A percentile compares a stretch with the other conserved stretches of the same genome.
Conservation (phyloP, 2,113 vertebrate genomes). For the Cervus canadensis region DNA sequence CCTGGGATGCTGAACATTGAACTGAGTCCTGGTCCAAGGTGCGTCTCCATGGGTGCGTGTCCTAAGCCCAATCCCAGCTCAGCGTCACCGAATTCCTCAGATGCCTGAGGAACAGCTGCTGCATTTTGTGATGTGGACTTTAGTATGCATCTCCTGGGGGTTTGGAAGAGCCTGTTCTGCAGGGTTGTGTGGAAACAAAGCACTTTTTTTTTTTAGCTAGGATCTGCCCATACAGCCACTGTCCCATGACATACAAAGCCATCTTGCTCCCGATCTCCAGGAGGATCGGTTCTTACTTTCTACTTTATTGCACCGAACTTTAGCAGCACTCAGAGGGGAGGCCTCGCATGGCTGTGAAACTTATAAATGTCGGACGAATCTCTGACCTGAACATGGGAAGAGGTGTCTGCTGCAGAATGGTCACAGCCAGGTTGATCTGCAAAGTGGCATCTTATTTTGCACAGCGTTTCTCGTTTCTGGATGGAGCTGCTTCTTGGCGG, state of each 20-base stretch:
- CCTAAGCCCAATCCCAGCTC: neutral
- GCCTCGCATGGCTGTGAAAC: rapidly evolving
- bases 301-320: neutral
- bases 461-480: rapidly evolving
- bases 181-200: neutral
- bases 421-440: rapidly evolving
- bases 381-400: neutral
- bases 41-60: rapidly evolving
- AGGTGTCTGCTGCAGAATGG: neutral
- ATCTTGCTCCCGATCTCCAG: neutral
- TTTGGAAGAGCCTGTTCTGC: neutral
- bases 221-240: rapidly evolving
- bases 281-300: neutral
- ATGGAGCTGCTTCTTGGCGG: neutral
- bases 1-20: rapidly evolving
- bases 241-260: rapidly evolving
- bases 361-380: rapidly evolving
- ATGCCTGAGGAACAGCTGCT: neutral
- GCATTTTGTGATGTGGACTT: neutral
- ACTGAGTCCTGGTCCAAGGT: neutral
- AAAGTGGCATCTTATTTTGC: rapidly evolving
- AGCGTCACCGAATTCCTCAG: neutral
- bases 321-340: neutral
- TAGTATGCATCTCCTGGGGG: neutral
- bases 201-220: too few species aligned